Conservation (phyloP, 2,888 invertebrate genomes). For the Ypsolopha scabrella region DNA sequence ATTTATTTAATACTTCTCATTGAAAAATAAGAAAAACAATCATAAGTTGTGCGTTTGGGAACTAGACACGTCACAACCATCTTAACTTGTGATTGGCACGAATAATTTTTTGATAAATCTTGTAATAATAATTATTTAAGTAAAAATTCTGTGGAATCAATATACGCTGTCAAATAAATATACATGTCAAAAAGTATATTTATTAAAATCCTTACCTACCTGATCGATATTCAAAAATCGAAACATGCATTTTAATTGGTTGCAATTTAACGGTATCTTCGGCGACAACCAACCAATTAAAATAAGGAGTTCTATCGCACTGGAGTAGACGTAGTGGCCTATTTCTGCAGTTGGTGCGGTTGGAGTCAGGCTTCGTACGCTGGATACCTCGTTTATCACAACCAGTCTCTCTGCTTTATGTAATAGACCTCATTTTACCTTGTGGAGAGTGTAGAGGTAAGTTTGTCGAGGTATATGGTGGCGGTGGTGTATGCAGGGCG, state of each 20-base stretch:
- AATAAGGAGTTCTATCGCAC: constrained; percentile 22
- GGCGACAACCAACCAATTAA: constrained; percentile 43
- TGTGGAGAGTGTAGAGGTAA: constrained; percentile 25
- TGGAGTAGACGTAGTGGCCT: not conserved
- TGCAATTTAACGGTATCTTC: constrained; percentile 56
- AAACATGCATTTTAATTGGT: constrained; percentile 37
- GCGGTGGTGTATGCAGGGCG: constrained; percentile 58
- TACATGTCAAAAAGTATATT: too few relatives aligned
- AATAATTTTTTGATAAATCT: too few relatives aligned
- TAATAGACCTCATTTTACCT: not conserved
- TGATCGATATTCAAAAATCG: not conserved
- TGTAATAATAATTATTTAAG: too few relatives aligned
- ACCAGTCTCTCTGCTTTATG: not conserved
- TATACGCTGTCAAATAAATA: too few relatives aligned
- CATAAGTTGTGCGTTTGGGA: too few relatives aligned
- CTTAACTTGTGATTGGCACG: too few relatives aligned
- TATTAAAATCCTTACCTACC: not conserved
- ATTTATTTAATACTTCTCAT: too few relatives aligned
- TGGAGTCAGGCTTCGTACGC: not conserved
- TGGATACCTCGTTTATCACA: not conserved
- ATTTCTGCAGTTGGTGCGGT: constrained; percentile 15
- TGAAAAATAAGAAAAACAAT: too few relatives aligned
- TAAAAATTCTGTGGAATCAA: too few relatives aligned
- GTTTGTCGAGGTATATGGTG: constrained; percentile 64
- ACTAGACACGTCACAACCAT: too few relatives aligned